Base-by-base conservation (phyloP, 2,113 vertebrate genomes). In the Gobio gobio region DNA sequence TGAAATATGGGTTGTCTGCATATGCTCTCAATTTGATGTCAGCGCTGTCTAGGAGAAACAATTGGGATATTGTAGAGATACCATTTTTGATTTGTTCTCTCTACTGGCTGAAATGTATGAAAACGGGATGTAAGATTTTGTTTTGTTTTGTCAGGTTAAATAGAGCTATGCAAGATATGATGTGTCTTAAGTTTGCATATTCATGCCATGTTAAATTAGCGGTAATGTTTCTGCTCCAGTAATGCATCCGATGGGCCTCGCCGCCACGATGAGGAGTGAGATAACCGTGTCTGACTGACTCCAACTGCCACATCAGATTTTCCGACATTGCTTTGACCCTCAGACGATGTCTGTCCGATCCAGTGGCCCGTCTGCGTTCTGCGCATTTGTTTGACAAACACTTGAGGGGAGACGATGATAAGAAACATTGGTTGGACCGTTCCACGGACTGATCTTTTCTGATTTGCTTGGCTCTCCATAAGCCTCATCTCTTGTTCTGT, bases 221-320 rank as follows among this genome's bases (percentile, higher is more conserved):
- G 12, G 26, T n/a, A 81, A 12, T 51, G 10, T 36, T 51, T 81
- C 61, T 81, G 78, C n/a, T 66, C 45, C 63, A 81, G 43, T 79
- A 61, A 66, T 66, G 61, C 61, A 51, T 36, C 63, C 36, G 24
- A 33, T 49, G 24, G 61, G 43, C 0, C n/a, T 61, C 7, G 36
- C 78, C 26, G n/a, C 16, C 1, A 10, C 10, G 73, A 51, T 18
- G 26, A 85, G 75, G 68, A 49, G 33, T 43, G 56, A 61, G 77
- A 61, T 29, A 81, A 51, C 61, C 8, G 16, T 12, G 13, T 78
- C 74, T 78, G 54, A 51, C 72, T 24, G 64, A 47, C 26, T 47
- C 63, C 61, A 68, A 40, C 84, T 79, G 76, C 84, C 84, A 85
- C 76, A 29, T 85, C 76, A 66, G 29, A 85, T 85, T 16, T n/a